Base-by-base conservation (phyloP, 64 coral and sea anemone genomes). In the Astreopora myriophthalma region DNA sequence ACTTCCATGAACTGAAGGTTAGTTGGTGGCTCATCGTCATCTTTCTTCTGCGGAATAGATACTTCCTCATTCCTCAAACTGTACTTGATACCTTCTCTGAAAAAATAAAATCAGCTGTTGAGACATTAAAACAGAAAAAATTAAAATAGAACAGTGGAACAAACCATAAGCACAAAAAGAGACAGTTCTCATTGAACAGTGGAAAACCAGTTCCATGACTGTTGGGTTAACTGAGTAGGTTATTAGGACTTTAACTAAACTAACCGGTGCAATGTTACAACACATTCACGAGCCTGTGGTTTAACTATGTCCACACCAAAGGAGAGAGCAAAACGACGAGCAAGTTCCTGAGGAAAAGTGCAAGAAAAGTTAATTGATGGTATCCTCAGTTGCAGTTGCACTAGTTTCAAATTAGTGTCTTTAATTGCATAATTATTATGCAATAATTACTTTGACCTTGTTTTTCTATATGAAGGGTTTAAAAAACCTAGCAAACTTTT, bases 221-320 rank as follows among this genome's bases (percentile, higher is more conserved):
- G 42, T 11, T 46, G 5, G 42, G 5, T 5, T 11, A 46, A 46
- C 10, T 55, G 51, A 16, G 3, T 13, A 55, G 51, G 12, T 55
- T 3, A 64, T 64, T 20, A 64, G 5, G 9, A 3, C 61, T 5
- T 24, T 11, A 46, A 46, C 42, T 46, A 6, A 25, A 13, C 65
- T 70, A 86, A 98, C 96, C 96, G 95, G 93, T 98, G 96, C 26
- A 98, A 38, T 48, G 77, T 95, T 44, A 98, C 73, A 38, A 98
- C 87, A 61, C 85, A 84, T 86, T 98, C 90, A 19, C 96, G 84
- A 74, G 92, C 90, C 3, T 92, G 96, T 40, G 93, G 24, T 88
- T 98, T 98, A 32, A 84, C 92, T n/a, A 73, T 95, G 72, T 98
- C 96, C 20, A 98, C 90, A 57, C 96, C 96, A 81, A 95, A 89